Evolutionary conservation across 2,113 vertebrate genomes (phyloP).

Genomic region (Hipposideros armiger): DNA sequence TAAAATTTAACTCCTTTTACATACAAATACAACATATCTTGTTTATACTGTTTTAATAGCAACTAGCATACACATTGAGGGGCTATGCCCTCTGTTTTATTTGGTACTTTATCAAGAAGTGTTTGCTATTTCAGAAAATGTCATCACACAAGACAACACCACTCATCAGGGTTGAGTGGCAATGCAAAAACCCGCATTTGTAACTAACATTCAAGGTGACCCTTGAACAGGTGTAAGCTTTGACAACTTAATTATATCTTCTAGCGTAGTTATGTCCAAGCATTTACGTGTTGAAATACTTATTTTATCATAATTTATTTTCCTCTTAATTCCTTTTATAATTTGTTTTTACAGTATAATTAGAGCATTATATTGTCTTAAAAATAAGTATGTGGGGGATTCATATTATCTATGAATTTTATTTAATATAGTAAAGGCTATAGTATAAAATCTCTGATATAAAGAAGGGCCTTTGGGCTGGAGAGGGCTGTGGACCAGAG

Average conservation of each 20-base stretch:
- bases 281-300: slow-evolving; percentile 1
- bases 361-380: slow-evolving; percentile 27
- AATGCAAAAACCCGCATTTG: neutral
- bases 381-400: neutral
- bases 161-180: neutral
- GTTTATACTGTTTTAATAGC: neutral
- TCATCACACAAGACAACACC: neutral
- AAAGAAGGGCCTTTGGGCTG: neutral
- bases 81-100: neutral
- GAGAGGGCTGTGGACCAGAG: neutral
- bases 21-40: neutral
- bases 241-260: slow-evolving; percentile 8
- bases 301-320: neutral
- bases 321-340: slow-evolving; percentile 4
- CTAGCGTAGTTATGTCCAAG: neutral
- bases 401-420: slow-evolving; percentile 52
- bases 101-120: neutral
- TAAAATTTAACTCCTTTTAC: neutral
- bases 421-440: neutral
- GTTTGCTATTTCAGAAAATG: slow-evolving; percentile 14
- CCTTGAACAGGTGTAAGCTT: neutral
- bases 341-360: slow-evolving; percentile 30
- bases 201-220: neutral
- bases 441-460: slow-evolving; percentile 12
- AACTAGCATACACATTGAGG: neutral